phyloP scores from a whole-genome alignment of 2,113 vertebrate species.

The Myrmecobius fasciatus region DNA sequence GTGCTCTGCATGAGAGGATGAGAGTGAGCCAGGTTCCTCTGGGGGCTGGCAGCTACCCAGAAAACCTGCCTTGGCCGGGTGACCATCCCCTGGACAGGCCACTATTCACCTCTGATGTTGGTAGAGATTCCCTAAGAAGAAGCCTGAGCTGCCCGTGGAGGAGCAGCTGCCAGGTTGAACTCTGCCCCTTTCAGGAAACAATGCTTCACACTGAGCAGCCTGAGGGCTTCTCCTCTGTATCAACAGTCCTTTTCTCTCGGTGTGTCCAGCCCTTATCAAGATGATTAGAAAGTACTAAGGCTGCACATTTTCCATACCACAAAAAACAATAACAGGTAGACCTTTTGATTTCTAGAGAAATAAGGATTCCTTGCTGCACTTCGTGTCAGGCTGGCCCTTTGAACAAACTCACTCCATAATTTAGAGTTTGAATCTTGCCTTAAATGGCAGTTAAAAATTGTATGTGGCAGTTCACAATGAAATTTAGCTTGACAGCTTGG shows the following conservation, averaged over 20 bases:
- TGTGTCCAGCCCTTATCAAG: constrained; percentile 67
- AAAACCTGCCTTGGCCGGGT: fast-evolving
- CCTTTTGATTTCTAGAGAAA: constrained; percentile 89
- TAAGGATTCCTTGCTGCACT: constrained; percentile 83
- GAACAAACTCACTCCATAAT: constrained; percentile 87
- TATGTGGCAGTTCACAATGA: constrained; percentile 91
- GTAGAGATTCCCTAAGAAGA: no score
- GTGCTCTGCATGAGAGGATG: neutral
- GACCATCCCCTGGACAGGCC: neutral
- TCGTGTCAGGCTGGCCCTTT: constrained; percentile 87
- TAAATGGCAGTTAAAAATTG: constrained; percentile 97
- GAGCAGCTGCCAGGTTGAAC: neutral
- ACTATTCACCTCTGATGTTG: fast-evolving
- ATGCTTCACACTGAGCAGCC: constrained; percentile 1
- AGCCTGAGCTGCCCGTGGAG: fast-evolving
- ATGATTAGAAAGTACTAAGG: constrained; percentile 67
- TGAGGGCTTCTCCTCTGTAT: constrained; percentile 59
- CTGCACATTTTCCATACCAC: constrained; percentile 33
- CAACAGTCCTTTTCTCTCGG: constrained; percentile 34
- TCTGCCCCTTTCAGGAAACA: neutral
- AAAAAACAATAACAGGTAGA: constrained; percentile 76
- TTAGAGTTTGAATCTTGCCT: constrained; percentile 91
- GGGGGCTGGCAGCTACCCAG: neutral
- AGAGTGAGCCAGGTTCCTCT: neutral
- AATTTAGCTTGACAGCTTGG: constrained; percentile 92